phyloP scores from a whole-genome alignment of 2,888 invertebrate species.

The Ganaspis brasiliensis region DNA sequence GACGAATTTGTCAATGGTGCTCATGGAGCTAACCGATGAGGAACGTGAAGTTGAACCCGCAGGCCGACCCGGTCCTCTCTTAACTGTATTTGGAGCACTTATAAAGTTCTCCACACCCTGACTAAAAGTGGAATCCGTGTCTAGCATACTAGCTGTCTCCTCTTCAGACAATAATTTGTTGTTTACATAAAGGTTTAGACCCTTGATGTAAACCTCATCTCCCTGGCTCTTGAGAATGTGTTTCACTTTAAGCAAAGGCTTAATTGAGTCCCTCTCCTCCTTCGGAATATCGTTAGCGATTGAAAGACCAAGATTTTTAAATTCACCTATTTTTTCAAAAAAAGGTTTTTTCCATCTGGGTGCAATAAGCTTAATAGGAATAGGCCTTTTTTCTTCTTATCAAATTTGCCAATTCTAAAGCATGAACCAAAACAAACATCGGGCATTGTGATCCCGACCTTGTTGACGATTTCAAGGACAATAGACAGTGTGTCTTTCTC shows the following conservation, averaged over 20 bases:
- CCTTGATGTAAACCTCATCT: not conserved
- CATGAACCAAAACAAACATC: not conserved
- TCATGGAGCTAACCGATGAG: slow-evolving; percentile 1
- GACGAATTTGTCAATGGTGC: not conserved
- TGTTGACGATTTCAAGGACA: not conserved
- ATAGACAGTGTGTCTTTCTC: not conserved
- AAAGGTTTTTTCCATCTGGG: not conserved
- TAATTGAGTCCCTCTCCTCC: not conserved
- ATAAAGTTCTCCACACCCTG: not conserved
- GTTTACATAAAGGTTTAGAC: too few species aligned
- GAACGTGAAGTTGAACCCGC: not conserved
- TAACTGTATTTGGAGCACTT: not conserved
- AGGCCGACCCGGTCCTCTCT: too few species aligned
- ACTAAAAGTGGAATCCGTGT: not conserved
- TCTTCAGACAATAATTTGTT: not conserved
- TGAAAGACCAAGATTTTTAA: not conserved
- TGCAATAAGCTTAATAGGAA: not conserved
- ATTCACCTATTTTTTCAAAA: slow-evolving; percentile 9
- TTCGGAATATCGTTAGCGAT: not conserved
- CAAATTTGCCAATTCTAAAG: not conserved
- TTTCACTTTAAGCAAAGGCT: not conserved
- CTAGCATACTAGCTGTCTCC: too few species aligned
- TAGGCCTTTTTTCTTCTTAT: not conserved
- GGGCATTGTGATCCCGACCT: not conserved
- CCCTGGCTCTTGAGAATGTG: not conserved